phyloP scores from a whole-genome alignment of 2,797 vertebrate genomes.

The Hoplostethus mediterraneus region DNA sequence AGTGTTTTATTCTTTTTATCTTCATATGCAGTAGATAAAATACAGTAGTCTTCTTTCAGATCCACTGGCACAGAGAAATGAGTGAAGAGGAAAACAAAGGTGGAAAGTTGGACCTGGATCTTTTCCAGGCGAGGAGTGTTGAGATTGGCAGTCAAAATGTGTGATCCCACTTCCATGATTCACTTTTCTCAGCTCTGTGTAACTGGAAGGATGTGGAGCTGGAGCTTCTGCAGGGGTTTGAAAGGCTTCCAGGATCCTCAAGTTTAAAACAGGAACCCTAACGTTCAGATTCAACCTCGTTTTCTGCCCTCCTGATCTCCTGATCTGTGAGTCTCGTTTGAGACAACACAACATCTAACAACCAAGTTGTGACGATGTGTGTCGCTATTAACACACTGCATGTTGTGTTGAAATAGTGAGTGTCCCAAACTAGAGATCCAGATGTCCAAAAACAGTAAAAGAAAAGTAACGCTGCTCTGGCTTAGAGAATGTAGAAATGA shows the following conservation, averaged over 20 bases:
- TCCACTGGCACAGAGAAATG: neutral
- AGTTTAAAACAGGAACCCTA: neutral
- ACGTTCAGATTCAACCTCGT: too few relatives aligned
- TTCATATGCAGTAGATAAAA: constrained; percentile 10
- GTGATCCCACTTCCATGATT: constrained; percentile 27
- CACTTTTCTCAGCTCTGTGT: constrained; percentile 19
- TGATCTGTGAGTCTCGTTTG: too few relatives aligned
- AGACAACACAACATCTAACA: too few relatives aligned
- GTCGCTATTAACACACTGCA: neutral
- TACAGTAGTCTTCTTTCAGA: neutral
- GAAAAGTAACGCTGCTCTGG: too few relatives aligned
- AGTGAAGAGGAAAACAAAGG: neutral
- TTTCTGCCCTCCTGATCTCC: too few relatives aligned
- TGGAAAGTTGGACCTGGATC: constrained; percentile 8
- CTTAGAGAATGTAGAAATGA: too few relatives aligned
- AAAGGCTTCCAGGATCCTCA: neutral
- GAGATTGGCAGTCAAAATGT: constrained; percentile 49
- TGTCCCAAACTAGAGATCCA: neutral
- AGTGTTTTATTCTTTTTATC: neutral
- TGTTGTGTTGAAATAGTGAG: constrained; percentile 11
- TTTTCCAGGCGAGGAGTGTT: constrained; percentile 9
- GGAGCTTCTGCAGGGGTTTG: neutral
- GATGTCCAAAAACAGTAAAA: neutral
- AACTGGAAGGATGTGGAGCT: constrained; percentile 24
- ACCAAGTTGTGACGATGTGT: neutral